These are phyloP conservation scores for Drosophila bipectinata DNA, from an alignment of 1,140 invertebrate genomes.

Conservation along the genomic window DNA sequence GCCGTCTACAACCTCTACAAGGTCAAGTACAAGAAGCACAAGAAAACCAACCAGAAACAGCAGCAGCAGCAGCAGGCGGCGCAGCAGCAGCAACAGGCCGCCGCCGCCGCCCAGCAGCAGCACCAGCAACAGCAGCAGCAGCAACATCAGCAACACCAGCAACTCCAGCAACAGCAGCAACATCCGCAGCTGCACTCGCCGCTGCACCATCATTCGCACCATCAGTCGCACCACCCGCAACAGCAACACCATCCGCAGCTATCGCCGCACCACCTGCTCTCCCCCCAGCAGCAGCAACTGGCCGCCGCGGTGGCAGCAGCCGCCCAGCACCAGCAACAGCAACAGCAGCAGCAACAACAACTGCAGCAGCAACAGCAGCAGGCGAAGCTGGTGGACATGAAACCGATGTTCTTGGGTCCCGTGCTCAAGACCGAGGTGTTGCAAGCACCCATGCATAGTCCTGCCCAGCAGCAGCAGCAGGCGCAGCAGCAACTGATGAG, in stretches of 20 bases:
- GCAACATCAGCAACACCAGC: constrained; percentile 83
- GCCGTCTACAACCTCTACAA: constrained; percentile 99
- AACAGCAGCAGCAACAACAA: constrained; percentile 69
- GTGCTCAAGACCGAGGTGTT: constrained; percentile 70
- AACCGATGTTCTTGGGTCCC: constrained; percentile 77
- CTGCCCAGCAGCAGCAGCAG: constrained; percentile 64
- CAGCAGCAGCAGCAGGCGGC: constrained; percentile 85
- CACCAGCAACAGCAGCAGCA: constrained; percentile 83
- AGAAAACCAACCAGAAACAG: constrained; percentile 89
- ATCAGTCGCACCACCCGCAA: constrained; percentile 81
- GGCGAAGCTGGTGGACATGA: constrained; percentile 74
- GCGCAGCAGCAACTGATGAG: constrained; percentile 31
- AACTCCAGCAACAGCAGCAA: constrained; percentile 80
- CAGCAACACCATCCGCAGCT: constrained; percentile 68
- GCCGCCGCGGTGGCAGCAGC: constrained; percentile 52
- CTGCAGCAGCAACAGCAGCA: constrained; percentile 80
- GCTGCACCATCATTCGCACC: constrained; percentile 76
- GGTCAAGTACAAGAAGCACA: constrained; percentile 99
- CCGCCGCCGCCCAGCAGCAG: neutral
- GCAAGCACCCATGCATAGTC: constrained; percentile 72
- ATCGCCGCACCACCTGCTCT: constrained; percentile 77
- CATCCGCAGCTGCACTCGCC: constrained; percentile 84
- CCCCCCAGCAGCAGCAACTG: constrained; percentile 82
- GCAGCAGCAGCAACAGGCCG: constrained; percentile 74
- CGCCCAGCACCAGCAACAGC: constrained; percentile 54